phyloP scores from a whole-genome alignment of 2,113 vertebrate species.

The Salminus brasiliensis region DNA sequence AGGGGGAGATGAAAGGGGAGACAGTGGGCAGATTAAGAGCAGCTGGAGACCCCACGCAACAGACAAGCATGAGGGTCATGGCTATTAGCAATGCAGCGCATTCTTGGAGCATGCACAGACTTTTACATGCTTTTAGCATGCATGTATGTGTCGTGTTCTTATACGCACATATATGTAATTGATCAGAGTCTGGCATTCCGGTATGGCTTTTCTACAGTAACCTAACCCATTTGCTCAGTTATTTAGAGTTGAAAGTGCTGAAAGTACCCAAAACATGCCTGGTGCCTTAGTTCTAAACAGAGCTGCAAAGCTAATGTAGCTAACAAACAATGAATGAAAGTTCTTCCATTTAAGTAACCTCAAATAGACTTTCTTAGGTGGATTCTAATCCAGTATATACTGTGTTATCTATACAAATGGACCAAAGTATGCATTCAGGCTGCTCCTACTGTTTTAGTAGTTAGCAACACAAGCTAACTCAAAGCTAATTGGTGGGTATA shows the following conservation, averaged over 20 bases:
- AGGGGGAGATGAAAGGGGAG: slow-evolving; percentile 22
- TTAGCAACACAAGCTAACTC: too few species aligned
- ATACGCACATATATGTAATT: too few species aligned
- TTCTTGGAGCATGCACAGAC: slow-evolving; percentile 40
- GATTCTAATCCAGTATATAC: too few species aligned
- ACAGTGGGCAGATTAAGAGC: slow-evolving; percentile 46
- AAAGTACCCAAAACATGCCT: background rate
- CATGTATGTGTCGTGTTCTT: background rate
- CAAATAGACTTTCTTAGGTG: too few species aligned
- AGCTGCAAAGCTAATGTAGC: background rate
- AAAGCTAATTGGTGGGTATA: too few species aligned
- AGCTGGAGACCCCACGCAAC: slow-evolving; percentile 52
- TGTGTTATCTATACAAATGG: background rate
- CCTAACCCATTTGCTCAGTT: background rate
- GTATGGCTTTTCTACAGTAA: too few species aligned
- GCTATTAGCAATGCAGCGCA: slow-evolving; percentile 44
- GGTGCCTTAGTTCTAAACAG: background rate
- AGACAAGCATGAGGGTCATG: slow-evolving; percentile 45
- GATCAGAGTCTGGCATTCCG: too few species aligned
- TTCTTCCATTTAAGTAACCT: background rate
- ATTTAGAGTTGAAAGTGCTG: too few species aligned
- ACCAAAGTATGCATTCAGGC: too few species aligned
- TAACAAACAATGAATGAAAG: background rate
- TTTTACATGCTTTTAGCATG: slow-evolving; percentile 13
- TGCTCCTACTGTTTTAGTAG: too few species aligned